Conservation (phyloP, 2,888 invertebrate species). For the Rhimphoctona megacephalus region DNA sequence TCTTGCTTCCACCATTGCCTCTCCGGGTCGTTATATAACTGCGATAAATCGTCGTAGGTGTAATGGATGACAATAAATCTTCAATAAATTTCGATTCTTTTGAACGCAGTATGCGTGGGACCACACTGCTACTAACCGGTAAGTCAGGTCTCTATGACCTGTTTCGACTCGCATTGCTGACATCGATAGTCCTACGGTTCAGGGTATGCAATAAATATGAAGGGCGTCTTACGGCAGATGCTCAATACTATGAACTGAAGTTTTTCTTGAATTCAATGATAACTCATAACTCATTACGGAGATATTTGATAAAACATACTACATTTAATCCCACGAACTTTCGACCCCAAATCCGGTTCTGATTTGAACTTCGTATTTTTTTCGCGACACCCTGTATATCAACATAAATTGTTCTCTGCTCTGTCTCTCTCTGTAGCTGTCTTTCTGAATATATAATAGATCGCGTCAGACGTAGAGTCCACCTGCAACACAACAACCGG, state of each 20-base stretch:
- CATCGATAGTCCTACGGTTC: conserved; percentile 28
- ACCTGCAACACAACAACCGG: conserved; percentile 59
- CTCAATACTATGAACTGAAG: neutral
- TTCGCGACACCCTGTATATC: neutral
- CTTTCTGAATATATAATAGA: conserved; percentile 16
- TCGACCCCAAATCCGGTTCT: neutral
- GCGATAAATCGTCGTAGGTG: conserved; percentile 65
- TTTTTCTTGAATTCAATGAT: neutral
- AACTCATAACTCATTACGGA: neutral
- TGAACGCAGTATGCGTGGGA: conserved; percentile 20
- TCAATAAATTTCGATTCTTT: conserved; percentile 64
- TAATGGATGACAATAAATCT: conserved; percentile 65
- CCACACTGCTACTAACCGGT: conserved; percentile 8
- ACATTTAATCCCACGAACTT: no score
- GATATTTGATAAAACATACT: neutral
- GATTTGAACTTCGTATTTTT: neutral
- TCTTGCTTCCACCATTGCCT: neutral
- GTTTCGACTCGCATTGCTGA: conserved; percentile 38
- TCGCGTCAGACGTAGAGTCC: conserved; percentile 28
- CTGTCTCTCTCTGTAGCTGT: neutral
- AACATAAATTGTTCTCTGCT: neutral
- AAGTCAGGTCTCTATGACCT: conserved; percentile 40
- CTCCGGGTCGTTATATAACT: conserved; percentile 48
- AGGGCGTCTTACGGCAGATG: neutral
- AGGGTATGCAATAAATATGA: conserved; percentile 5